Evolutionary conservation across 1,140 invertebrate species (phyloP).

Genomic region (Polyergus mexicanus): DNA sequence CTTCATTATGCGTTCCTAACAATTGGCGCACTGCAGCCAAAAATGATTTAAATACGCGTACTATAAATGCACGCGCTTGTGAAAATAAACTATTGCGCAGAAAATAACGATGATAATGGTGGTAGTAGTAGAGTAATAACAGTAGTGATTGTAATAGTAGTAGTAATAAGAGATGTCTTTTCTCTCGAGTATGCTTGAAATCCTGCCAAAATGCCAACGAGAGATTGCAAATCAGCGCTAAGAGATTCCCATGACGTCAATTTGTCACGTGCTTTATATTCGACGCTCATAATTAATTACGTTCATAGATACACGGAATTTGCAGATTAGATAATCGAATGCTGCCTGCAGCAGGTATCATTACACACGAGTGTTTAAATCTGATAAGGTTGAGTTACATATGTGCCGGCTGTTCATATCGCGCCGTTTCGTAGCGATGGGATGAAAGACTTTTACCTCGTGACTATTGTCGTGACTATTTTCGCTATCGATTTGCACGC

Average conservation of each 20-base stretch:
- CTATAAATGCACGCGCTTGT: not conserved
- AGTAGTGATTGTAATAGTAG: not conserved
- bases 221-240: slow-evolving; percentile 39
- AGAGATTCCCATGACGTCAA: slow-evolving; percentile 59
- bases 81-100: slow-evolving; percentile 19
- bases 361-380: slow-evolving; percentile 46
- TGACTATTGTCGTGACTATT: not conserved
- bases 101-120: not conserved
- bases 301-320: slow-evolving; percentile 15
- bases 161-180: slow-evolving; percentile 1
- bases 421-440: slow-evolving; percentile 2
- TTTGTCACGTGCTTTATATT: slow-evolving; percentile 59
- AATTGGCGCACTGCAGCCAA: slow-evolving; percentile 23
- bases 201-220: slow-evolving; percentile 9
- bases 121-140: no score
- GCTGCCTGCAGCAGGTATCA: slow-evolving; percentile 34
- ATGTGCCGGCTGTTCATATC: not conserved
- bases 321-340: slow-evolving; percentile 60
- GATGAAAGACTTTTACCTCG: not conserved
- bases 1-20: slow-evolving; percentile 8
- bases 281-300: slow-evolving; percentile 44
- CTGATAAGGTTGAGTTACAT: slow-evolving; percentile 48
- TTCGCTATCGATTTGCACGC: not conserved
- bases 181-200: not conserved
- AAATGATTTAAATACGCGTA: slow-evolving; percentile 6